Evolutionary conservation across 2,797 vertebrate species (phyloP), one percentile per base, ranked within the genome.

Genomic region (Myotis vivesi): DNA sequence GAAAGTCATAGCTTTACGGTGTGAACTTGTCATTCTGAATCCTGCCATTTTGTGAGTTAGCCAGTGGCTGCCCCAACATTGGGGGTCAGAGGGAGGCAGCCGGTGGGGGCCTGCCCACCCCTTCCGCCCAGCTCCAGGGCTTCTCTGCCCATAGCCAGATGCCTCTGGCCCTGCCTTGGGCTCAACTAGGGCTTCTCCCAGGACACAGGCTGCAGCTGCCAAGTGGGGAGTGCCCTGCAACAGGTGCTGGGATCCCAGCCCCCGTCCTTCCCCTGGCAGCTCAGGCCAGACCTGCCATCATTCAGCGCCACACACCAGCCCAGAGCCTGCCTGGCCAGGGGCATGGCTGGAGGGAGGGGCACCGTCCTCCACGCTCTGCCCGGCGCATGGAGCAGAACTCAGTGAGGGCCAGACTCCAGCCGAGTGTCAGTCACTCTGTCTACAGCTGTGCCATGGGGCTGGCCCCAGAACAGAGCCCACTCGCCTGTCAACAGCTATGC

Each of bases 351-450:
- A 33, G 68, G 44, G 51, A 49, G 72, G 2, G 23, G 73, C 33
- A 8, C 22, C 17, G 9, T 11, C 16, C 15, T 2, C 62, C n/a
- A 19, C 23, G 69, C 3, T 0, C 3, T 0, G 0, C 30, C 44
- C 0, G 1, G 0, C 25, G 2, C 17, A n/a, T 36, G 41, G 41
- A 44, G 41, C 41, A 0, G 6, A 6, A 20, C 13, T 0, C 0
- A 0, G 28, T 28, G 5, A 33, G 71, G 62, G 8, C 8, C 13
- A 2, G 36, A 6, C 59, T 0, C 20, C 15, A 11, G 59, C 0
- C 0, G 2, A 23, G 59, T 3, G 16, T 15, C 7, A 30, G 4
- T 1, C 5, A 5, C 30, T 51, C 66, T 41, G 75, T 41, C 68
- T 28, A 17, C 8, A 46, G 81, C 22, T 82, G 28, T 10, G 0